A percentile compares a stretch with the other conserved stretches of the same genome.
These are phyloP conservation scores for Tetraodon nigroviridis DNA, from an alignment of 2,113 vertebrate species.

Conservation along the genomic window DNA sequence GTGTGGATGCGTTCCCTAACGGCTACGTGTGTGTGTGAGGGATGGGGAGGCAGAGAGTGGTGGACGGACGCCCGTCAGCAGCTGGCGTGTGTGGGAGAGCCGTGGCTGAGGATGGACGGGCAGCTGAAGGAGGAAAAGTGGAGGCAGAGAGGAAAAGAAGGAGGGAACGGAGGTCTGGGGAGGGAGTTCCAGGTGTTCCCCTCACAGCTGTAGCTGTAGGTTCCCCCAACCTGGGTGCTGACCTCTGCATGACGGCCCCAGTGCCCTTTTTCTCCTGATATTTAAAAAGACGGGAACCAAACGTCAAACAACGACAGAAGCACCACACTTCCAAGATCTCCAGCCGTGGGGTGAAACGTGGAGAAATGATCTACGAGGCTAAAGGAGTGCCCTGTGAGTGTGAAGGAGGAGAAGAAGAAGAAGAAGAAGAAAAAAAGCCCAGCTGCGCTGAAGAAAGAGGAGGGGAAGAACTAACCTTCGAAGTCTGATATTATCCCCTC, in stretches of 20 bases:
- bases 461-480: conserved; percentile 85
- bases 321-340: conserved; percentile 18
- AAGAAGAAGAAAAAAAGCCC: conserved; percentile 23
- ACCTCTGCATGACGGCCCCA: too few relatives aligned
- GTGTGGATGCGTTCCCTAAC: conserved; percentile 61
- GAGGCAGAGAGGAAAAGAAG: conserved; percentile 49
- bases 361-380: conserved; percentile 61
- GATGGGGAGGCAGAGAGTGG: conserved; percentile 31
- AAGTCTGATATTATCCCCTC: conserved; percentile 98
- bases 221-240: background rate
- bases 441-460: conserved; percentile 9
- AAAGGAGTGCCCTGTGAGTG: conserved; percentile 33
- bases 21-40: conserved; percentile 50
- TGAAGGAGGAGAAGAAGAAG: conserved; percentile 25
- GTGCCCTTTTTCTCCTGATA: conserved; percentile 1
- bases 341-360: conserved; percentile 42
- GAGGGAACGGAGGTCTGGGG: conserved; percentile 35
- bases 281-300: conserved; percentile 15
- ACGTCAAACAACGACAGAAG: conserved; percentile 11
- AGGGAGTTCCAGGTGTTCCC: conserved; percentile 64
- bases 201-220: conserved; percentile 29
- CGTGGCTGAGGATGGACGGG: conserved; percentile 53
- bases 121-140: conserved; percentile 62
- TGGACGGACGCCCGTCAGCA: conserved; percentile 36
- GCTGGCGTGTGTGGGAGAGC: conserved; percentile 13